Evolutionary conservation across 2,888 invertebrate species (phyloP), one percentile per base, ranked within the genome.

Genomic region (Pilophorus perplexus): DNA sequence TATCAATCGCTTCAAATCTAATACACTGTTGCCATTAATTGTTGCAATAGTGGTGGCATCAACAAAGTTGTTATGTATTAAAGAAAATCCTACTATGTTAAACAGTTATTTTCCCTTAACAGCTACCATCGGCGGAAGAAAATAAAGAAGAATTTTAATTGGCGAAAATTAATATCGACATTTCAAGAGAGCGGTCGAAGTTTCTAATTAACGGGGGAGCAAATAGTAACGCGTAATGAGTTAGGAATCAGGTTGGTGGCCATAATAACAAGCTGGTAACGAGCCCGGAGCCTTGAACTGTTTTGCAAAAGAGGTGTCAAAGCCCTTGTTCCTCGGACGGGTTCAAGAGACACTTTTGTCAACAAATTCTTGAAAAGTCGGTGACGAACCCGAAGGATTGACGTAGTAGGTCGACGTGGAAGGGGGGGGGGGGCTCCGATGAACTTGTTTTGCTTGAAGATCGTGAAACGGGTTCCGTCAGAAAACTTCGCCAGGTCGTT

Each of bases 321-420:
- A 27, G n/a, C n/a, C n/a, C n/a, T n/a, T n/a, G n/a, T n/a, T n/a
- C n/a, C n/a, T n/a, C n/a, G n/a, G 28, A 12, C 25, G 5, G 23
- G 16, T n/a, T 27, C 28, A 52, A 14, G 52, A 16, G 10, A 25
- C n/a, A 25, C 14, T 52, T 52, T 25, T 27, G 52, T 52, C 52
- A 52, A 52, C 52, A 52, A 52, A 52, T 52, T 52, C 52, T 52
- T 52, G 28, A 28, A 27, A 52, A 52, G 46, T 46, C 46, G 46
- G 46, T 46, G 46, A 46, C 46, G n/a, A n/a, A 46, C 25, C 23
- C 23, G 46, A 46, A 25, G n/a, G 44, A 44, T 22, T 18, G 22
- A 44, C 18, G 46, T 22, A 22, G 25, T 25, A 46, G 25, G 23
- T 25, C 46, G 46, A 25, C 2, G 14, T 16, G 42, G 20, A 22